Conservation (phyloP, 1,140 invertebrate species). For the Arion vulgaris region DNA sequence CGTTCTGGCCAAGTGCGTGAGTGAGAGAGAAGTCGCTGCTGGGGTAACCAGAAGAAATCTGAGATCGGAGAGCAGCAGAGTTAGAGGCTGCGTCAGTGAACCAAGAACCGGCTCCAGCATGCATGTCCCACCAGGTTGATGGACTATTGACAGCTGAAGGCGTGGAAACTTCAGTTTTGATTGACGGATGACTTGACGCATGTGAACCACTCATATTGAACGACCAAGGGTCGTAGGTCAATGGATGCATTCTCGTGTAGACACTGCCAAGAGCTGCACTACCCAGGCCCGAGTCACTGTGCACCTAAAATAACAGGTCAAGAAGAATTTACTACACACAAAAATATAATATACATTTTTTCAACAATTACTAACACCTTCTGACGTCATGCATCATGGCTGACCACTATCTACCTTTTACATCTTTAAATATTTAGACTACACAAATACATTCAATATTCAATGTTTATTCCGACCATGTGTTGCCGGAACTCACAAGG, state of each 20-base stretch:
- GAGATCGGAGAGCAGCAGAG: slow-evolving; percentile 60
- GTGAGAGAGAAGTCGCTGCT: slow-evolving; percentile 86
- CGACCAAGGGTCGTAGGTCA: slow-evolving; percentile 90
- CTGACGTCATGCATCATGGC: too few species aligned
- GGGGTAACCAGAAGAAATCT: slow-evolving; percentile 80
- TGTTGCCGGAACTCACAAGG: too few species aligned
- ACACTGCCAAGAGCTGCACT: slow-evolving; percentile 75
- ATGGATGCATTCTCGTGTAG: slow-evolving; percentile 80
- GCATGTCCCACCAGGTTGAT: slow-evolving; percentile 84
- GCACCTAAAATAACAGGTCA: neutral
- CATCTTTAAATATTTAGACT: too few species aligned
- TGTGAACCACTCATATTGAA: slow-evolving; percentile 78
- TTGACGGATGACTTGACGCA: slow-evolving; percentile 72
- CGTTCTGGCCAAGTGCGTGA: slow-evolving; percentile 80
- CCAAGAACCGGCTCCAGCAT: slow-evolving; percentile 72
- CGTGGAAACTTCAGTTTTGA: slow-evolving; percentile 79
- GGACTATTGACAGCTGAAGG: slow-evolving; percentile 48
- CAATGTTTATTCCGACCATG: too few species aligned
- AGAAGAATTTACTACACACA: too few species aligned
- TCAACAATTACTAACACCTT: too few species aligned
- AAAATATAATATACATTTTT: too few species aligned
- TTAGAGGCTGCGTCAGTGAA: slow-evolving; percentile 73
- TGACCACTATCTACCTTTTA: too few species aligned
- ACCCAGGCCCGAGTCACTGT: slow-evolving; percentile 41
- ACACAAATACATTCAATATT: too few species aligned